Evolutionary conservation across 2,797 vertebrate genomes (phyloP).

Genomic region (Cryptoprocta ferox): DNA sequence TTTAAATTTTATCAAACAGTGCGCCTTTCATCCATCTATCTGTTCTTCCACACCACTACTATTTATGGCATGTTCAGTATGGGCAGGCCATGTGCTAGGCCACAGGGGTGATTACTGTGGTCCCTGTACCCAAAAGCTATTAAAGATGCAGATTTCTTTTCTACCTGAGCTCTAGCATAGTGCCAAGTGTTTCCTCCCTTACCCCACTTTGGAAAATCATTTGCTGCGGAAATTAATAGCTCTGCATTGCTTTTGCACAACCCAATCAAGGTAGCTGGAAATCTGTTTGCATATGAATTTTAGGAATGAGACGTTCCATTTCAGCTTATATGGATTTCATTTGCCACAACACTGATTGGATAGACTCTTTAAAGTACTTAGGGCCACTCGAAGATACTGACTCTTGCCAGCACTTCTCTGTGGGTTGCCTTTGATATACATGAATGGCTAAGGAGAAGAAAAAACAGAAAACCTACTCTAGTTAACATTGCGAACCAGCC

Average conservation of each 20-base stretch:
- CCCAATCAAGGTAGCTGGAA: background rate
- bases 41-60: background rate
- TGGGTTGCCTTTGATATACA: conserved; percentile 17
- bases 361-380: background rate
- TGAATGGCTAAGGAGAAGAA: conserved; percentile 15
- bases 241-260: background rate
- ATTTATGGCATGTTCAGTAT: background rate
- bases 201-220: background rate
- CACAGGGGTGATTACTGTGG: background rate
- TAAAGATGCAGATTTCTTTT: conserved; percentile 13
- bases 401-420: conserved; percentile 6
- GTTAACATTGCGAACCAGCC: background rate
- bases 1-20: background rate
- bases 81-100: background rate
- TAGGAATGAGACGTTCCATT: background rate
- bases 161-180: background rate
- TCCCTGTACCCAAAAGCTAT: background rate
- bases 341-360: background rate
- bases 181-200: background rate
- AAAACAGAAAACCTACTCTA: background rate
- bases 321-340: conserved; percentile 34
- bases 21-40: background rate
- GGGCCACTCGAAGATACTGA: background rate
- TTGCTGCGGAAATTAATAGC: conserved; percentile 38
- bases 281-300: background rate